Base-by-base conservation (phyloP, 2,888 invertebrate species). In the Chrysotoxum bicinctum region DNA sequence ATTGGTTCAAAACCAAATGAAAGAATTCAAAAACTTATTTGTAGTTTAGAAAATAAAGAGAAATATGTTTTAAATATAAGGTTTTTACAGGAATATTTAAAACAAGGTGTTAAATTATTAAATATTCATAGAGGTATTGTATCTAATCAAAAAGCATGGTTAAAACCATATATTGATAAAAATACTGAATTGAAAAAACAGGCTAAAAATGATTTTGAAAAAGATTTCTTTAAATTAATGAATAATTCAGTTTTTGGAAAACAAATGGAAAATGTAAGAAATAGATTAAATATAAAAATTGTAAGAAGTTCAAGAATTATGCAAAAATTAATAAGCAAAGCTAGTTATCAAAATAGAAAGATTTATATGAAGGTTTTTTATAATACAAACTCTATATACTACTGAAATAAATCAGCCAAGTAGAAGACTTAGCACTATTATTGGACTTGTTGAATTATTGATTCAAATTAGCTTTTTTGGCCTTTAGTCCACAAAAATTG, bases 161-260 rank as follows among this genome's bases (percentile, higher is more conserved):
- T 92, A 50, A 89, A 90, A 74, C 64, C 50, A n/a, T 62, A 26
- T 26, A 26, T 26, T 26, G 26, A 54, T 52, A 91, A 75, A 35
- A 35, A 35, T 35, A 90, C 90, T 5, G 81, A 89, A 14, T 87
- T 90, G 54, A 56, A 90, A 30, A 88, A 88, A 87, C 35, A 87
- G 19, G 89, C 90, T 10, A 88, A 84, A 48, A 90, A 88, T 73
- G 88, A 89, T 32, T 91, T 91, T 87, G 89, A 89, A 64, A 91
- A 90, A 87, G 89, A 90, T 75, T 12, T 92, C 92, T 88, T 90
- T 90, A 2, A 91, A 58, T n/a, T n/a, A n/a, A n/a, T n/a, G n/a
- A n/a, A n/a, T n/a, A n/a, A n/a, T 64, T 64, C 64, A 37, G 52
- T 66, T 50, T 68, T 62, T 74, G 56, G 35, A 64, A 54, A 64